Base-by-base conservation (phyloP, 2,888 invertebrate species). In the Slavum lentiscoides region DNA sequence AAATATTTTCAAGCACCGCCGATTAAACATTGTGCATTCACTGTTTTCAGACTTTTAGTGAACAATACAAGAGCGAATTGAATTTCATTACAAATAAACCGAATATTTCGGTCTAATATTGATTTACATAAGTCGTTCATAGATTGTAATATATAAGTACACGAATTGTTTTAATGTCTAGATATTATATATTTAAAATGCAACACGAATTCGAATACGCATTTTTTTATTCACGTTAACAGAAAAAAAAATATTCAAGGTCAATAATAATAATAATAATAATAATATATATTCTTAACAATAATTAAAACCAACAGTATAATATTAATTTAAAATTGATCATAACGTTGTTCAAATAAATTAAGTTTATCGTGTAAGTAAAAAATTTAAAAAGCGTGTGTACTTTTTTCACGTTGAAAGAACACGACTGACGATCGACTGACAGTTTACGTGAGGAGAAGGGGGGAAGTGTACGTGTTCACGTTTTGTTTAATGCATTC, bases 401-500 rank as follows among this genome's bases (percentile, higher is more conserved):
- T 68, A 30, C 21, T 55, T 37, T 69, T 69, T 30, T 17, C 30
- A 61, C 21, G 5, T 61, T 49, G 8, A 74, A 64, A 49, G 49
- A 30, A 49, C 30, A 30, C 53, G 6, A 53, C n/a, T 30, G 64
- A 53, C 30, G 5, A 64, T 64, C 37, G 9, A 62, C 73, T 62
- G 49, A 62, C 73, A 61, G 73, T 72, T 39, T 39, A 21, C 59
- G 59, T 30, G 30, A 30, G 30, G 30, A 30, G n/a, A n/a, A n/a
- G 30, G 30, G 30, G 30, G 43, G 21, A 17, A 23, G 39, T 43
- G 15, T 72, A 43, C 43, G 43, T 61, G 43, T 64, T 11, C 53
- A 74, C 13, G 30, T 64, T 53, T 74, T 74, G 74, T 64, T 61
- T 74, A n/a, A 30, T 37, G 37, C 30, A 37, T 64, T 62, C 49